Percentiles rank a stretch among this genome's conserved stretches.
Conservation (phyloP, 2,113 vertebrate genomes). For the Microtus ochrogaster region DNA sequence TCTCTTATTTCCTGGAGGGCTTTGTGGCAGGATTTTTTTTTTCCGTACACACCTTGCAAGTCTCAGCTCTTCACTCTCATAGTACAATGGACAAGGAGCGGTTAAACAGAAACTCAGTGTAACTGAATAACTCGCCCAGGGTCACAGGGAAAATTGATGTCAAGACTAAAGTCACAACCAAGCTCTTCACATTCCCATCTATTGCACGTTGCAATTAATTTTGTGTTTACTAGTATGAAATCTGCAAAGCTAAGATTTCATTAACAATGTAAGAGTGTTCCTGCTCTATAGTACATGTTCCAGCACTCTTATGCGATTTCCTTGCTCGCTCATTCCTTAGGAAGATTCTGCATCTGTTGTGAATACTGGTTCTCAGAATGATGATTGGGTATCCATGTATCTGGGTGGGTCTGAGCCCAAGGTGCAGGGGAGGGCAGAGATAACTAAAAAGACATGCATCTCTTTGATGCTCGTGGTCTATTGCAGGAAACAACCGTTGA, state of each 20-base stretch:
- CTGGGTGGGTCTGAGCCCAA: too few relatives aligned
- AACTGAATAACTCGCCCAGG: not conserved
- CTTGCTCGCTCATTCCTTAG: not conserved
- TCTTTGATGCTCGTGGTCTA: not conserved
- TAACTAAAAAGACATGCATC: not conserved
- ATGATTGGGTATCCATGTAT: not conserved
- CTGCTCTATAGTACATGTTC: not conserved
- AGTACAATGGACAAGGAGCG: not conserved
- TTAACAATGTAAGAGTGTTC: not conserved
- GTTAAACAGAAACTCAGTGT: not conserved
- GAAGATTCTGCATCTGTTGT: not conserved
- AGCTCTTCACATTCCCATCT: not conserved
- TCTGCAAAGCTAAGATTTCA: not conserved
- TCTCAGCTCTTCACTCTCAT: not conserved
- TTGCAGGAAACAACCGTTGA: not conserved
- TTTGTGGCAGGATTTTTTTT: not conserved
- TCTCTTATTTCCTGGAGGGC: not conserved
- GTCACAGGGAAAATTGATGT: not conserved
- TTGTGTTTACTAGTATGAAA: not conserved
- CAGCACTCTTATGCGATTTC: not conserved
- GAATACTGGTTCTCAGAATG: not conserved
- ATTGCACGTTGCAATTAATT: not conserved
- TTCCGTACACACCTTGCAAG: accelerated
- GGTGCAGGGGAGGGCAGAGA: not conserved
- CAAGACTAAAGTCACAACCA: not conserved